Percentiles rank a stretch among this genome's conserved stretches.
Evolutionary conservation across 2,888 invertebrate genomes (phyloP).

Genomic region (Cylindroiulus punctatus): DNA sequence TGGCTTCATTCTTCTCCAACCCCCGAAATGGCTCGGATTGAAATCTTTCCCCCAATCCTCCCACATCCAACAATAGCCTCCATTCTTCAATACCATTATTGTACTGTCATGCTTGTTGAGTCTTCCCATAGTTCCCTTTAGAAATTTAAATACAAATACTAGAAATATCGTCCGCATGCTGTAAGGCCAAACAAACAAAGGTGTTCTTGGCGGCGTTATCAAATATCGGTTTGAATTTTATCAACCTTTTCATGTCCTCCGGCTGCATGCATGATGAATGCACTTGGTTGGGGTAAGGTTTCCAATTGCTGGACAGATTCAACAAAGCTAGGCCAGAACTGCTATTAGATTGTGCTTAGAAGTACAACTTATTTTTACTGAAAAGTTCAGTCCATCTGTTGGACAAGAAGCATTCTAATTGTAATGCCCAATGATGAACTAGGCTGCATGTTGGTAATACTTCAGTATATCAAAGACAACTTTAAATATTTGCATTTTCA

Average conservation of each 20-base stretch:
- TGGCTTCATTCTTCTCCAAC: not conserved
- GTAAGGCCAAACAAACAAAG: not conserved
- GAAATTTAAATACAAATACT: slow-evolving; percentile 19
- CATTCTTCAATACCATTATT: slow-evolving; percentile 16
- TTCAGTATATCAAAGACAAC: not conserved
- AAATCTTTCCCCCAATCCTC: slow-evolving; percentile 26
- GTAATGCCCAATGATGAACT: no score
- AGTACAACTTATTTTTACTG: not conserved
- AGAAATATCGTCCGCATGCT: slow-evolving; percentile 16
- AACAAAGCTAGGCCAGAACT: not conserved
- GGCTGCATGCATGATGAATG: not conserved
- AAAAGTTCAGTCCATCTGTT: not conserved
- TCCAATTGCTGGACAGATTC: not conserved
- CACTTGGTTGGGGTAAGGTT: not conserved
- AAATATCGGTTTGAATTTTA: not conserved
- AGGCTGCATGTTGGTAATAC: not conserved
- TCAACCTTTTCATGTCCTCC: not conserved
- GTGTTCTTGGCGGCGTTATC: slow-evolving; percentile 3
- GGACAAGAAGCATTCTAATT: not conserved
- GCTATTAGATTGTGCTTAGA: not conserved
- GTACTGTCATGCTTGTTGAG: slow-evolving; percentile 26
- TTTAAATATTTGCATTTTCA: not conserved
- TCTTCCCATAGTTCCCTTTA: not conserved
- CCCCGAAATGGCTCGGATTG: slow-evolving; percentile 15
- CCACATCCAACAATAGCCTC: slow-evolving; percentile 9